Percentiles rank a stretch among this genome's conserved stretches.
Evolutionary conservation across 2,797 vertebrate genomes (phyloP).

Genomic region (Ciconia nigra): DNA sequence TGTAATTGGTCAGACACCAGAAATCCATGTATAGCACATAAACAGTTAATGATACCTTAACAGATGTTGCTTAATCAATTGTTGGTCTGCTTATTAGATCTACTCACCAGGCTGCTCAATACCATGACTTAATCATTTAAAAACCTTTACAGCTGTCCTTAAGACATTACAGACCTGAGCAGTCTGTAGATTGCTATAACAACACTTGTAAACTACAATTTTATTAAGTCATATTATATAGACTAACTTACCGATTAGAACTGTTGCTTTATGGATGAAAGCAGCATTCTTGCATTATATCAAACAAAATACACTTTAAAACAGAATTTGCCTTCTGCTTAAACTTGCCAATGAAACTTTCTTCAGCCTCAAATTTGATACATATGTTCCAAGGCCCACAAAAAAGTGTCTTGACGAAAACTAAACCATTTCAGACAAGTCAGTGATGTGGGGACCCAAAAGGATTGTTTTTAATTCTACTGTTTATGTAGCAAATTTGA

Average conservation of each 20-base stretch:
- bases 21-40: background rate
- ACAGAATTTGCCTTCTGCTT: constrained; percentile 10
- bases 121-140: constrained; percentile 29
- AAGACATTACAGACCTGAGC: constrained; percentile 53
- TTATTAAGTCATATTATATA: constrained; percentile 65
- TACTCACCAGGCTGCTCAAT: constrained; percentile 27
- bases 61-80: constrained; percentile 60
- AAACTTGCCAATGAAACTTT: constrained; percentile 36
- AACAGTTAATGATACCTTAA: constrained; percentile 52
- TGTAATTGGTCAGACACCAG: constrained; percentile 23
- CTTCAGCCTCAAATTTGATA: constrained; percentile 38
- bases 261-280: constrained; percentile 33
- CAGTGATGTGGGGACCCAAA: background rate
- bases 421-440: background rate
- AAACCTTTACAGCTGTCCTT: constrained; percentile 53
- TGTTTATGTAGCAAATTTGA: background rate
- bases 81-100: constrained; percentile 36
- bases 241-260: constrained; percentile 38
- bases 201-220: constrained; percentile 50
- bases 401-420: background rate
- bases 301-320: constrained; percentile 29
- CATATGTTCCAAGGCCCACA: constrained; percentile 10
- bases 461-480: background rate
- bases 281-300: constrained; percentile 1
- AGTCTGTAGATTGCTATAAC: constrained; percentile 32